These are phyloP conservation scores for Drosophila villosipedis DNA, from an alignment of 2,888 invertebrate genomes.

Conservation along the genomic window DNA sequence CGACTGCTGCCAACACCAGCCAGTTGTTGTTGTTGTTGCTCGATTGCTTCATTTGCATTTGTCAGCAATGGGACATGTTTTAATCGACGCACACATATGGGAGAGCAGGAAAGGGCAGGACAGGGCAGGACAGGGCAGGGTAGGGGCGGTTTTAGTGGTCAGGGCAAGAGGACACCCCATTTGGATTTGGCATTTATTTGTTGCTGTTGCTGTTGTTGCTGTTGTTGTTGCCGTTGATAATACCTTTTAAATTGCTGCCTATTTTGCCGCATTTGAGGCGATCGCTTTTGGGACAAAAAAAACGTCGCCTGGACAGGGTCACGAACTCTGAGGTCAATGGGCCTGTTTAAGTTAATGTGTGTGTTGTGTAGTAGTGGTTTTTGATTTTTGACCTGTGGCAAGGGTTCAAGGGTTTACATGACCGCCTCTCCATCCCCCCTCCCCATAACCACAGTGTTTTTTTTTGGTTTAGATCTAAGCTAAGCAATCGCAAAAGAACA, in stretches of 20 bases:
- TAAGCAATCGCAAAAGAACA: conserved; percentile 7
- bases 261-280: conserved; percentile 70
- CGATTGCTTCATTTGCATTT: conserved; percentile 68
- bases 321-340: conserved; percentile 45
- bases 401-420: conserved; percentile 17
- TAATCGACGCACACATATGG: conserved; percentile 49
- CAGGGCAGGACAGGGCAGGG: neutral
- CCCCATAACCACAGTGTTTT: neutral
- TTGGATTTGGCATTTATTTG: conserved; percentile 12
- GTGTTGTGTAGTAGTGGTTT: conserved; percentile 16
- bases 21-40: conserved; percentile 51
- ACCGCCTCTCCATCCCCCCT: neutral
- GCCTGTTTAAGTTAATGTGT: conserved; percentile 21
- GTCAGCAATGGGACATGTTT: conserved; percentile 61
- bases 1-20: conserved; percentile 36
- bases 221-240: conserved; percentile 52
- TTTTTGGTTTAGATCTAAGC: conserved; percentile 14
- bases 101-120: too few relatives aligned
- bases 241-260: conserved; percentile 66
- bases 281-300: conserved; percentile 73
- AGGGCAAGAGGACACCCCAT: conserved; percentile 30
- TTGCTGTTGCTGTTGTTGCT: conserved; percentile 25
- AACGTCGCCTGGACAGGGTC: conserved; percentile 9
- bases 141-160: conserved; percentile 28
- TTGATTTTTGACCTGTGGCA: conserved; percentile 36